Base-by-base conservation (phyloP, 2,113 vertebrate species). In the Microcebus ravelobensis region DNA sequence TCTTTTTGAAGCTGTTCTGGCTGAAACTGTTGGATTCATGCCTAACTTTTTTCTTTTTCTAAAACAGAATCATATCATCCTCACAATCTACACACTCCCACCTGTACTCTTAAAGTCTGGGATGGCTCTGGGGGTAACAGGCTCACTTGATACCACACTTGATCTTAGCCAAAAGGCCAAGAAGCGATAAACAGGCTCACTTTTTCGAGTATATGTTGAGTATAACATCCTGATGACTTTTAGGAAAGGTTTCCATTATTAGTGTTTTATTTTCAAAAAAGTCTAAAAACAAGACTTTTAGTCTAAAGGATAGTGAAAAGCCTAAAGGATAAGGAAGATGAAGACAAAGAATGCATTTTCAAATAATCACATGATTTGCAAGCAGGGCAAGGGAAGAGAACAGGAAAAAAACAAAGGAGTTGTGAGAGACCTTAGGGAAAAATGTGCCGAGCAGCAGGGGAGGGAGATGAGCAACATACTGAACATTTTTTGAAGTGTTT, bases 211-310 rank as follows among this genome's bases (percentile, higher is more conserved):
- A 27, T 85, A 73, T 4, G 10, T 36, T 67, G 71, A 27, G 73
- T 12, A 76, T 4, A 20, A 71, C 39, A 91, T 48, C 25, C 34
- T 45, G 90, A 81, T 79, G 80, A 65, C 25, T 61, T 93, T 73
- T 57, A 71, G n/a, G 27, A 65, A 63, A 92, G 52, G 36, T 92
- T 82, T 91, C 74, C 29, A 48, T 67, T 29, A 63, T 70, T 70
- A 70, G 48, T 82, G 21, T 73, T 94, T 85, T 48, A 20, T 76
- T 91, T 96, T 48, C 70, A 61, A 93, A 68, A 85, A 97, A 85
- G 65, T 63, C 23, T 77, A 73, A 96, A 92, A 68, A 63, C 39
- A 91, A 83, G 52, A 93, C 91, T 63, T 63, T 63, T 13, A 63
- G 25, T 63, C 27, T 29, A 63, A 63, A 63, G 61, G 27, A 45